Base-by-base conservation (phyloP, 2,797 vertebrate genomes). In the Nannoperca obscura region DNA sequence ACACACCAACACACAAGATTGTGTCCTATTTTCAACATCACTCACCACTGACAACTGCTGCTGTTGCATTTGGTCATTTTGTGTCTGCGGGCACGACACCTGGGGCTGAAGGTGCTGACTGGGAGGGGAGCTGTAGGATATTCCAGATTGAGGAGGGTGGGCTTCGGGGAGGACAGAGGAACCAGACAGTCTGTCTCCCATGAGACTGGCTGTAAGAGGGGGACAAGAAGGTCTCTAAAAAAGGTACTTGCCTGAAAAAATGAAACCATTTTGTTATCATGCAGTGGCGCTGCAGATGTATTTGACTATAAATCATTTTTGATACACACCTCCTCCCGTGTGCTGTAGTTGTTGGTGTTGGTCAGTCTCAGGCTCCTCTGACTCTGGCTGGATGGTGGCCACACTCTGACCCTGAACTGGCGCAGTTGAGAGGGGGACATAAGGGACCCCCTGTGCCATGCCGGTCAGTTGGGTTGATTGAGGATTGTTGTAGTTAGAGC, bases 291-390 rank as follows among this genome's bases (percentile, higher is more conserved):
- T 55, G 7, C 47, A 47, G 7, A 3, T 49, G 32, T 47, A 22
- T 68, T 24, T 17, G 13, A 52, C 14, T 7, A 19, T n/a, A 15
- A 57, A 30, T 57, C 0, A 32, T 73, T n/a, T 69, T 24, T 46
- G 50, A 82, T 52, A 74, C 76, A 71, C 47, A 93, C 93, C 88
- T 79, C 79, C 88, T 73, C 54, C 91, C 57, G 84, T 93, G 71
- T 96, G 97, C 52, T 95, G 93, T 11, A 95, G 94, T 79, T 97
- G 97, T 74, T 97, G 96, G 86, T 98, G 96, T 71, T 97, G 97
- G 87, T 99, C 97, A 52, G 93, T 94, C 77, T 99, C 98, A 0
- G 96, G 93, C 67, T 98, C 98, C 84, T 99, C 98, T 2, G 95
- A 91, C 81, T 98, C 98, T 47, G 96, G 94, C 92, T 97, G 97